A percentile compares a stretch with the other conserved stretches of the same genome.
These are phyloP conservation scores for Drosophila bifasciata DNA, from an alignment of 1,140 invertebrate genomes.

Conservation along the genomic window DNA sequence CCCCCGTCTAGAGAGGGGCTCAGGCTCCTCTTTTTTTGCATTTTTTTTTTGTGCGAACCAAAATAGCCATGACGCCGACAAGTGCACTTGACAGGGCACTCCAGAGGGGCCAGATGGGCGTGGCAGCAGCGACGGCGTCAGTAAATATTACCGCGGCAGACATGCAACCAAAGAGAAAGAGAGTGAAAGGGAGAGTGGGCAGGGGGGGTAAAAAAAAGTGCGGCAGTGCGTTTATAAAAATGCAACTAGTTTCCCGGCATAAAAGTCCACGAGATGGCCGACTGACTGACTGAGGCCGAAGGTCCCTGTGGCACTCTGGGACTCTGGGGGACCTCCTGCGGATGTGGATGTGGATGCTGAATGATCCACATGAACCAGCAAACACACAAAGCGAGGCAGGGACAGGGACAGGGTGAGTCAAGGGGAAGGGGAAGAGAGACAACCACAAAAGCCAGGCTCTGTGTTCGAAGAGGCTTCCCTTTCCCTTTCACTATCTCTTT, in stretches of 20 bases:
- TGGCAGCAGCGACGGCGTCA: constrained; percentile 48
- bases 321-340: constrained; percentile 6
- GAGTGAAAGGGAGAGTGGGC: constrained; percentile 2
- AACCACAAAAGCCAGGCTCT: constrained; percentile 34
- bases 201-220: constrained; percentile 34
- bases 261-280: constrained; percentile 50
- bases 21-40: not conserved
- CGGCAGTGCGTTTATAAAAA: constrained; percentile 69
- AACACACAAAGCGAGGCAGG: constrained; percentile 23
- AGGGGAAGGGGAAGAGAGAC: not conserved
- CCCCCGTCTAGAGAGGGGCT: not conserved
- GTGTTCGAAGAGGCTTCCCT: constrained; percentile 24
- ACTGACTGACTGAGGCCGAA: constrained; percentile 24
- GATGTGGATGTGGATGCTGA: constrained; percentile 36
- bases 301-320: not conserved
- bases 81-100: constrained; percentile 79
- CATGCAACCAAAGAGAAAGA: constrained; percentile 42
- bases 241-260: constrained; percentile 72
- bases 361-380: constrained; percentile 38
- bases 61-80: constrained; percentile 81
- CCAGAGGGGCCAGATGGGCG: constrained; percentile 35
- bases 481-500: not conserved
- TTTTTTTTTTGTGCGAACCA: constrained; percentile 58
- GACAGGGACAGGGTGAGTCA: not conserved
- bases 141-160: constrained; percentile 70